Base-by-base conservation (phyloP, 2,797 vertebrate species). In the Melanotaenia pygmaea region DNA sequence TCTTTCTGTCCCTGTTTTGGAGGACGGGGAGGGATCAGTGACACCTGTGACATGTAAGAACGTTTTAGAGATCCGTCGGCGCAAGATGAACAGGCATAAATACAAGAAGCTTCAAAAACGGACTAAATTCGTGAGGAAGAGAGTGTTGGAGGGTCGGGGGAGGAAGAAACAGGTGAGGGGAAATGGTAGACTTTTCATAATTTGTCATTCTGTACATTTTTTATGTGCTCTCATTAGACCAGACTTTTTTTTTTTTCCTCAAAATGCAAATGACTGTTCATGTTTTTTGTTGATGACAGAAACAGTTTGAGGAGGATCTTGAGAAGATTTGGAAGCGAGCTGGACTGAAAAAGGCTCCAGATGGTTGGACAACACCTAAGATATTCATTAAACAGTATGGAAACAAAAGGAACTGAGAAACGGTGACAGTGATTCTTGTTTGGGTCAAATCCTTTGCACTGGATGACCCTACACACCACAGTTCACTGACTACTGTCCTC, bases 71-170 rank as follows among this genome's bases (percentile, higher is more conserved):
- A 99, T 97, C 76, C 93, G 98, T n/a, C 93, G 97, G 22, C 92
- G 96, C 67, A 99, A 95, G 34, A 99, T 99, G 94, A 99, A 99
- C 86, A 92, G 86, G 2, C 98, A 99, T 87, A 97, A 98, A 78
- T 98, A 95, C 91, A 97, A 84, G 72, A 99, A 99, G 85, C 92
- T 99, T 85, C 84, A 92, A 35, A 97, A 97, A 85, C 89, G 96
- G 30, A 96, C 93, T 0, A 96, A 95, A 66, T 98, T 97, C 80
- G 37, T 96, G 20, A 90, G 91, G 58, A 95, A 86, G 74, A 96
- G 82, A 66, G 81, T 99, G 8, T 67, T 86, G 34, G 94, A 95
- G 0, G 81, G 92, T 1, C 91, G 97, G 47, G 91, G 90, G 59
- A 96, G 43, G 74, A 96, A 10, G 59, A 97, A 97, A 56, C 98